phyloP scores from a whole-genome alignment of 2,888 invertebrate species.

The Tetheella fluctuosa region DNA sequence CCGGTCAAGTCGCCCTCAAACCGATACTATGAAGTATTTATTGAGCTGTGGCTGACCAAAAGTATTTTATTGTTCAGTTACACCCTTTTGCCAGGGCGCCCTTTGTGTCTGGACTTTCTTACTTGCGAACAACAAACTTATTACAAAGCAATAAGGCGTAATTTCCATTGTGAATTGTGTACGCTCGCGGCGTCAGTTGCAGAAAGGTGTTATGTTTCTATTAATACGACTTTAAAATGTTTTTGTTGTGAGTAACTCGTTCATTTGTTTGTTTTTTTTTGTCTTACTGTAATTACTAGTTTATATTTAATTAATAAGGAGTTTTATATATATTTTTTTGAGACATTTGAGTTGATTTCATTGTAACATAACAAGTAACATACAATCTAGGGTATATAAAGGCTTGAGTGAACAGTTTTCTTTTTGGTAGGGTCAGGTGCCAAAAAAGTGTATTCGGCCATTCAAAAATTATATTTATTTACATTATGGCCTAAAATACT shows the following conservation, averaged over 20 bases:
- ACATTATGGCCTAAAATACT: no score
- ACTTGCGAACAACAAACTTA: conserved; percentile 38
- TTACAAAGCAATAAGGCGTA: conserved; percentile 25
- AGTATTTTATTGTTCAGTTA: conserved; percentile 78
- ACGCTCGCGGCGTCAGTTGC: conserved; percentile 42
- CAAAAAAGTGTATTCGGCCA: no score
- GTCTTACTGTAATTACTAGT: not conserved
- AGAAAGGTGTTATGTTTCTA: conserved; percentile 65
- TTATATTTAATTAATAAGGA: no score
- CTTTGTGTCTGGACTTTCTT: conserved; percentile 37
- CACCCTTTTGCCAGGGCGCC: conserved; percentile 29
- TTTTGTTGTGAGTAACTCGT: conserved; percentile 62
- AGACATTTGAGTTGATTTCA: no score
- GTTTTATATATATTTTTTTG: no score
- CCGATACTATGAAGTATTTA: conserved; percentile 84
- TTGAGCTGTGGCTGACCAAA: conserved; percentile 81
- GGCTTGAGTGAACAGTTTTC: no score
- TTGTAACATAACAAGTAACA: no score
- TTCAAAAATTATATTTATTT: no score
- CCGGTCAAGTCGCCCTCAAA: conserved; percentile 58
- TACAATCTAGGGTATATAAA: no score
- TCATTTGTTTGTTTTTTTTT: conserved; percentile 36
- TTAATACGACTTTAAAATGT: conserved; percentile 72
- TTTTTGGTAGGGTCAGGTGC: no score
- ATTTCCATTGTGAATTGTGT: conserved; percentile 28